These are phyloP conservation scores for Colius striatus DNA, from an alignment of 2,113 vertebrate genomes.

Conservation along the genomic window DNA sequence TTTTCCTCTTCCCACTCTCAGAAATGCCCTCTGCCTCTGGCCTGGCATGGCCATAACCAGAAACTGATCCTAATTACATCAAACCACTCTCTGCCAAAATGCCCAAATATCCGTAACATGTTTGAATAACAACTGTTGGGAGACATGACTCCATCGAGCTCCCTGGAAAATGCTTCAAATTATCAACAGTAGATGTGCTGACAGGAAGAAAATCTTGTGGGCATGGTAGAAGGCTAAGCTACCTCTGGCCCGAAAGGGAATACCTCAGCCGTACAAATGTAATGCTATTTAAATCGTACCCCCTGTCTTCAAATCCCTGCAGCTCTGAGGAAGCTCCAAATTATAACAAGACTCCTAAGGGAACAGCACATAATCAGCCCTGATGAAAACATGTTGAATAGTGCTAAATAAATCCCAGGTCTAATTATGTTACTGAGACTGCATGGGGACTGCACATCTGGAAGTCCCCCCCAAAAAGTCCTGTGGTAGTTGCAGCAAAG, in stretches of 20 bases:
- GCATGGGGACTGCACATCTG: slow-evolving; percentile 24
- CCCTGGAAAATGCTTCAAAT: slow-evolving; percentile 60
- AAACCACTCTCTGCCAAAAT: slow-evolving; percentile 70
- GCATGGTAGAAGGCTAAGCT: slow-evolving; percentile 25
- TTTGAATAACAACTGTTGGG: slow-evolving; percentile 64
- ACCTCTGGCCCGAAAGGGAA: slow-evolving; percentile 47
- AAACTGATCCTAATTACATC: slow-evolving; percentile 78
- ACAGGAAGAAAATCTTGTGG: slow-evolving; percentile 51
- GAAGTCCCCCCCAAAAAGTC: neutral
- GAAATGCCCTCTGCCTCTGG: slow-evolving; percentile 74
- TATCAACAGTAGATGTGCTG: slow-evolving; percentile 46
- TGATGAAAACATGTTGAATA: slow-evolving; percentile 40
- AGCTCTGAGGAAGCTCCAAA: slow-evolving; percentile 51
- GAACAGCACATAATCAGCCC: slow-evolving; percentile 38
- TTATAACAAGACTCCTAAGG: slow-evolving; percentile 46
- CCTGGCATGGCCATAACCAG: slow-evolving; percentile 71
- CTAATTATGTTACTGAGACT: slow-evolving; percentile 44
- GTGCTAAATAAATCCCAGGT: slow-evolving; percentile 15
- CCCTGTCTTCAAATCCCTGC: slow-evolving; percentile 19
- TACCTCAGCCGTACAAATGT: slow-evolving; percentile 10
- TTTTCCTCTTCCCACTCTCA: slow-evolving; percentile 75
- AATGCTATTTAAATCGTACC: slow-evolving; percentile 26
- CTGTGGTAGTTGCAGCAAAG: neutral
- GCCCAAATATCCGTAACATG: slow-evolving; percentile 62
- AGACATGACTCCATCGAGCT: slow-evolving; percentile 48